A percentile compares a stretch with the other conserved stretches of the same genome.
Conservation (phyloP, 1,140 invertebrate species). For the Diabrotica undecimpunctata region DNA sequence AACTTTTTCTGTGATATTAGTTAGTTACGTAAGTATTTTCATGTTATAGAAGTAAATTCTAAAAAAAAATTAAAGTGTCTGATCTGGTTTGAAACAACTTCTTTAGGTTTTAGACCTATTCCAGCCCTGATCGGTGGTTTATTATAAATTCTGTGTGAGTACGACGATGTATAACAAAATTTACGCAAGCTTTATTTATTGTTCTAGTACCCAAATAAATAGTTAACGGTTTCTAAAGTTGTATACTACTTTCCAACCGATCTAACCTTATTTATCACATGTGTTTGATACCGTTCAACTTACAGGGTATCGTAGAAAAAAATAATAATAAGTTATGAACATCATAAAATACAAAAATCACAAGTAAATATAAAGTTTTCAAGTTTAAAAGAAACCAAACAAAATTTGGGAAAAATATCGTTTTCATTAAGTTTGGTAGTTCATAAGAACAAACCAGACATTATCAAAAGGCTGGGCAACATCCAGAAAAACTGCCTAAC, state of each 20-base stretch:
- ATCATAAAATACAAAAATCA: too few relatives aligned
- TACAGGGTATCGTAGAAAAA: background rate
- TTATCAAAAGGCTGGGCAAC: too few relatives aligned
- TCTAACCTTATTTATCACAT: background rate
- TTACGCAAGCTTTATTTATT: slow-evolving; percentile 3
- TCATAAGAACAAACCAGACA: too few relatives aligned
- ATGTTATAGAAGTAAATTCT: background rate
- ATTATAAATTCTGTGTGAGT: background rate
- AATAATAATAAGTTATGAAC: too few relatives aligned
- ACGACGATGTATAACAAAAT: background rate
- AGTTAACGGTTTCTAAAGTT: slow-evolving; percentile 2
- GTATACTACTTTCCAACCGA: background rate
- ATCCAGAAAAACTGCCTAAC: too few relatives aligned
- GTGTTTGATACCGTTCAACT: background rate
- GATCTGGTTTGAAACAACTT: too few relatives aligned
- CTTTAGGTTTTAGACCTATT: background rate
- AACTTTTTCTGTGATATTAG: too few relatives aligned
- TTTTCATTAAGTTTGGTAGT: too few relatives aligned
- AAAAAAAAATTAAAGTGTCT: background rate
- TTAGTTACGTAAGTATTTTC: background rate
- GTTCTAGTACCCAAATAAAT: background rate
- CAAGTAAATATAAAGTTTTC: too few relatives aligned
- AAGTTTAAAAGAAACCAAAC: too few relatives aligned
- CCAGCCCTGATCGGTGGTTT: background rate
- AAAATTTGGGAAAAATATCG: too few relatives aligned